Evolutionary conservation across 2,797 vertebrate species (phyloP).

Genomic region (Pelochelys cantorii): DNA sequence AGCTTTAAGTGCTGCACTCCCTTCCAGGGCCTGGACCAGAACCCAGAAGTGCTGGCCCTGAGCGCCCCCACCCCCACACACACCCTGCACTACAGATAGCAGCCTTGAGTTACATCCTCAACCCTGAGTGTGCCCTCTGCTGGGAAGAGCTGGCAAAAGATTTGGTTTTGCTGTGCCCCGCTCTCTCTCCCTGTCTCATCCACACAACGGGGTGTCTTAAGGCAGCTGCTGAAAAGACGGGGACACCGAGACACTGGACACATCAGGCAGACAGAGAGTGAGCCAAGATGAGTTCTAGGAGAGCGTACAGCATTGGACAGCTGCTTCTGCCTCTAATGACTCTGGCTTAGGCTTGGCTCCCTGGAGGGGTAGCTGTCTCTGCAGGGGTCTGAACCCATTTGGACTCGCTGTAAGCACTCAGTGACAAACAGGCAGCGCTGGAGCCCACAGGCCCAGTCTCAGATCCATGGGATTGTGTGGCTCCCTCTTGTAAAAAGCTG

Average conservation of each 20-base stretch:
- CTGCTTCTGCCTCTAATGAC: too few species aligned
- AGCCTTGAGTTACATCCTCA: background rate
- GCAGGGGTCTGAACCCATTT: background rate
- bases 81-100: background rate
- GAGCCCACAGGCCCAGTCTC: background rate
- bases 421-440: background rate
- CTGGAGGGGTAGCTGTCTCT: background rate
- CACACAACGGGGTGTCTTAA: background rate
- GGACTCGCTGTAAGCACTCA: background rate
- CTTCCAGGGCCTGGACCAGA: background rate
- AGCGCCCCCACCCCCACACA: background rate
- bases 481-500: too few species aligned
- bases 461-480: too few species aligned
- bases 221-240: background rate
- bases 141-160: background rate
- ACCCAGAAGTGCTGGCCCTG: background rate
- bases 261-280: background rate
- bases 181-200: rapidly evolving
- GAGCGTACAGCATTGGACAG: background rate
- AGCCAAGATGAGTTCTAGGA: background rate
- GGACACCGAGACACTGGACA: background rate
- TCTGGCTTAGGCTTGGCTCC: background rate
- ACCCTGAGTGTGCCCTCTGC: background rate
- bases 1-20: background rate
- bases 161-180: rapidly evolving